Evolutionary conservation across 2,888 invertebrate species (phyloP), one percentile per base, ranked within the genome.

Genomic region (Linyphia triangularis): DNA sequence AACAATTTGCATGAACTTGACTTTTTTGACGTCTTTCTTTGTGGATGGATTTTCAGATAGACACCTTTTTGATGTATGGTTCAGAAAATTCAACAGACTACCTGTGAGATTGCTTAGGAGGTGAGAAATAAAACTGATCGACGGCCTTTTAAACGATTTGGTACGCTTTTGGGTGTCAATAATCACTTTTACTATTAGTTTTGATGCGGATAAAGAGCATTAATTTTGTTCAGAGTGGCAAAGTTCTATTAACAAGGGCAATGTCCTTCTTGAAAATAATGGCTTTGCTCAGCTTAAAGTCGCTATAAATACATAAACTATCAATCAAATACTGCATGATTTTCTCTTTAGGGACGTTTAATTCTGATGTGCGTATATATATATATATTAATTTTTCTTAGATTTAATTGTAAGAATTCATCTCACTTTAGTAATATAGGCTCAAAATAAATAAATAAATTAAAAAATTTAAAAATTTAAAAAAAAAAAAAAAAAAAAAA

Each of bases 1-100:
- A 6, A 43, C 24, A 63, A 79, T 79, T 79, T 79, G 57, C 65
- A 79, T 79, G 67, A 79, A 79, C 26, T 63, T 63, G 37, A 24
- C 37, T 77, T 77, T 40, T 72, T 43, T 72, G 2, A 9, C n/a
- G n/a, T 43, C 33, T 61, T 61, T 61, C 75, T 77, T 40, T 26
- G 61, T 26, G 16, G 26, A 33, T 37, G n/a, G 61, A 26, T 3
- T 33, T 61, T 40, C 40, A 9, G 61, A 33, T 9, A 59, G 40
- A 28, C 24, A 30, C n/a, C 61, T 3, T 9, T 26, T 61, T 77
- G 77, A 77, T 77, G 61, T 63, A 77, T 77, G 37, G 10, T 22
- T 26, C 63, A 26, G 26, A 9, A 40, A 51, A 51, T 51, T 51
- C 33, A 9, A 9, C 33, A 33, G 33, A 9, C 5, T 51, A 51